These are phyloP conservation scores for Anaspis maculata DNA, from an alignment of 2,888 invertebrate species.

Conservation along the genomic window DNA sequence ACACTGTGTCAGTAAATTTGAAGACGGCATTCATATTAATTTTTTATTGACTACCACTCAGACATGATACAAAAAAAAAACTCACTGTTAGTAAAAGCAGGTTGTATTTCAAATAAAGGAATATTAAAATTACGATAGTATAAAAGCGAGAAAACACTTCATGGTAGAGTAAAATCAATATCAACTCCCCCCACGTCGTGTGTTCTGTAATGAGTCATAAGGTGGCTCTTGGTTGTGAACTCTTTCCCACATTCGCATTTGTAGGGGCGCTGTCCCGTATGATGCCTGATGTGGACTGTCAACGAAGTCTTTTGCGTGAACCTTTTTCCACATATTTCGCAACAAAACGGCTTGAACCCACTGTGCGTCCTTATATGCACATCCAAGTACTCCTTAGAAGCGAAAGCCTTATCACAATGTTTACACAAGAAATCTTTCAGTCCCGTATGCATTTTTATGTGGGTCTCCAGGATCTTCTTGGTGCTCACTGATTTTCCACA, in stretches of 20 bases:
- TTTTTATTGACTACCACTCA: no score
- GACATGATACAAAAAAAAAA: no score
- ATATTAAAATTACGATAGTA: no score
- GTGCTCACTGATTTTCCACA: slow-evolving; percentile 38
- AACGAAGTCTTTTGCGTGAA: slow-evolving; percentile 51
- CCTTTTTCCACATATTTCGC: slow-evolving; percentile 49
- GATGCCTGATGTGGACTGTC: slow-evolving; percentile 48
- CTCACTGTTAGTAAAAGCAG: no score
- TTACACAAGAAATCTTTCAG: slow-evolving; percentile 30
- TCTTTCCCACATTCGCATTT: slow-evolving; percentile 50
- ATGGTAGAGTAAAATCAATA: slow-evolving; percentile 31
- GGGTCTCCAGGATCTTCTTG: slow-evolving; percentile 32
- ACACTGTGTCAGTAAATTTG: no score
- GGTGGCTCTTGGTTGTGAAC: slow-evolving; percentile 50
- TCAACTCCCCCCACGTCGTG: slow-evolving; percentile 42
- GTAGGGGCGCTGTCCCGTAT: slow-evolving; percentile 49
- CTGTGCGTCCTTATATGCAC: slow-evolving; percentile 50
- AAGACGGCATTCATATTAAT: no score
- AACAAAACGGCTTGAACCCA: slow-evolving; percentile 48
- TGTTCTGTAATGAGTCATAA: slow-evolving; percentile 48
- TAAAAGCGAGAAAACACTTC: no score
- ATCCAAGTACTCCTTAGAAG: slow-evolving; percentile 42
- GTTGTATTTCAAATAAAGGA: no score
- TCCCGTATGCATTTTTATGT: slow-evolving; percentile 39
- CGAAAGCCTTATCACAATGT: slow-evolving; percentile 30